Percentiles rank a stretch among this genome's conserved stretches.
These are phyloP conservation scores for Cetonia aurata DNA, from an alignment of 2,888 invertebrate genomes.

Conservation along the genomic window DNA sequence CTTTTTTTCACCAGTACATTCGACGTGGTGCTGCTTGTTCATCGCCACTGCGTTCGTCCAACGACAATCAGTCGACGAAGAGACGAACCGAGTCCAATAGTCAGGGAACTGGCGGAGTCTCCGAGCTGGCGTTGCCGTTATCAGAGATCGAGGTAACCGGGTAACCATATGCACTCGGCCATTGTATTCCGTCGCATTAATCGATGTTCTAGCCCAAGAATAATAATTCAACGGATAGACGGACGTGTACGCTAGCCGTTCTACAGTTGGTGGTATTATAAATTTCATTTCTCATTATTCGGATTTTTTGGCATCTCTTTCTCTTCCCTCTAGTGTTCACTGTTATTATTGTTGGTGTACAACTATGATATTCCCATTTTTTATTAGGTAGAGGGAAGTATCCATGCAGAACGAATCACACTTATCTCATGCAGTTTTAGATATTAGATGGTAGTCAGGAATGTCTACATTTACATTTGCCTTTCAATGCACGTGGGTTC, in stretches of 20 bases:
- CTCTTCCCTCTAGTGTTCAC: neutral
- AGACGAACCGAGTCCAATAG: too few species aligned
- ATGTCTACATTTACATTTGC: too few species aligned
- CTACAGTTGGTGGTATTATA: conserved; percentile 11
- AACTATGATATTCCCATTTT: neutral
- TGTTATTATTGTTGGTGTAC: neutral
- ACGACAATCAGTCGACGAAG: too few species aligned
- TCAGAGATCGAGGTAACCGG: conserved; percentile 58
- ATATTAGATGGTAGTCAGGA: too few species aligned
- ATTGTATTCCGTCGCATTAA: conserved; percentile 56
- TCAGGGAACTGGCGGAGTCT: too few species aligned
- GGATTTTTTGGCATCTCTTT: neutral
- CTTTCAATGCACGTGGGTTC: too few species aligned
- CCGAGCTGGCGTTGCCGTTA: conserved; percentile 24
- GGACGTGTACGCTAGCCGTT: conserved; percentile 47
- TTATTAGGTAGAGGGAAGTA: neutral
- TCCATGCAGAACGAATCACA: too few species aligned
- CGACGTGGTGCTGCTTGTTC: too few species aligned
- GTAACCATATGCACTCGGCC: conserved; percentile 54
- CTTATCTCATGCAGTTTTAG: too few species aligned
- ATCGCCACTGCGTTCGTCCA: too few species aligned
- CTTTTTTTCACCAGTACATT: too few species aligned
- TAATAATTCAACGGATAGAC: conserved; percentile 54
- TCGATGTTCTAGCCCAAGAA: conserved; percentile 55
- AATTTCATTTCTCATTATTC: conserved; percentile 14